Evolutionary conservation across 2,797 vertebrate species (phyloP), one percentile per base, ranked within the genome.

Genomic region (Poecilia gillii): DNA sequence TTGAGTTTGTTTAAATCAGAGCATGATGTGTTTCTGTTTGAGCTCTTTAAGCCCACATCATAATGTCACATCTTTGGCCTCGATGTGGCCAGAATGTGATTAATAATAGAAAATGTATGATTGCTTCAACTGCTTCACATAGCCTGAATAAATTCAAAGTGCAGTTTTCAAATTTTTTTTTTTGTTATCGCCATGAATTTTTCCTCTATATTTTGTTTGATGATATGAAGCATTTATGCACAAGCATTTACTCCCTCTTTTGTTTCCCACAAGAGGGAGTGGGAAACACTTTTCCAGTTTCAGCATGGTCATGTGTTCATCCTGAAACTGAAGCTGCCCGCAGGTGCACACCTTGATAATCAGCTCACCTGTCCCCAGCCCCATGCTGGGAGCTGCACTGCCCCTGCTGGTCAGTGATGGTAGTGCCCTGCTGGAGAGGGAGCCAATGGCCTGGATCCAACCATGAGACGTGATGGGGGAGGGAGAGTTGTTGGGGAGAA

Each of bases 401-500:
- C 88, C 89, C 91, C 90, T 87, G 90, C 91, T 91, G 90, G 89
- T 83, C 87, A 83, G 79, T 91, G 87, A 91, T 89, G 90, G 90
- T 88, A 89, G 76, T 39, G 80, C 80, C 79, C 81, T 83, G 87
- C 85, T 90, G 83, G 87, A 83, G 77, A 57, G 87, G 81, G 81
- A 74, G 79, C 79, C 88, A 90, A 88, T 85, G 88, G 84, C 76
- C 89, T 81, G 75, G 81, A 83, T 78, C 82, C 76, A 88, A 79
- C 85, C 83, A 71, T 13, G 66, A 88, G 36, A 80, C 81, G 64
- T 88, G 75, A 59, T 81, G 80, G 76, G 51, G 59, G 49, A 43
- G 47, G 70, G 72, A 77, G 74, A 80, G 82, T 72, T 14, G 25
- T 45, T 73, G 20, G 59, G 57, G 31, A 72, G 47, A 20, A 49